These are phyloP conservation scores for Phylloscopus trochilus DNA, from an alignment of 2,113 vertebrate genomes.

Conservation along the genomic window DNA sequence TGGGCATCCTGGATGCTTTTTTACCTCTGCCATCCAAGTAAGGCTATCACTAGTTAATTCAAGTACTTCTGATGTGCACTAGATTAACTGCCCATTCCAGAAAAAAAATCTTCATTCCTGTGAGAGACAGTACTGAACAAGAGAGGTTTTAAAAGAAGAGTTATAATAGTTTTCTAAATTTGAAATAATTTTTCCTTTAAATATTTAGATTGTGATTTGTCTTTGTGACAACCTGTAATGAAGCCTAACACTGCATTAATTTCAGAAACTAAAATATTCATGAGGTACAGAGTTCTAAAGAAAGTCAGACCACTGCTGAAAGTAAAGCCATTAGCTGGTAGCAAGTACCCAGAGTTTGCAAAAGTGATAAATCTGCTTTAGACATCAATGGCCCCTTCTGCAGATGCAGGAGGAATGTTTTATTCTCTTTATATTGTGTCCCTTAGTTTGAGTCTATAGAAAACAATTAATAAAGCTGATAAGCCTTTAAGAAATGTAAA, in stretches of 20 bases:
- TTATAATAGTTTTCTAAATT: background rate
- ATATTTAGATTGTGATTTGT: slow-evolving; percentile 47
- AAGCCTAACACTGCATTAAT: slow-evolving; percentile 10
- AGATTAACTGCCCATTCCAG: background rate
- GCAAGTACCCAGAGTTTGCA: background rate
- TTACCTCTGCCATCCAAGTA: background rate
- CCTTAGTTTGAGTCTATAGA: background rate
- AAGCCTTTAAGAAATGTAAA: background rate
- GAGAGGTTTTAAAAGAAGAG: background rate
- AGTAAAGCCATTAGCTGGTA: background rate
- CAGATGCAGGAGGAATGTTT: background rate
- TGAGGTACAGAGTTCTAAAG: background rate
- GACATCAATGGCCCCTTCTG: background rate
- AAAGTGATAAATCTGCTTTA: slow-evolving; percentile 7
- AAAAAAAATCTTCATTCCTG: background rate
- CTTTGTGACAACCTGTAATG: slow-evolving; percentile 31
- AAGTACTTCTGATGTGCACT: background rate
- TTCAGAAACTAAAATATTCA: slow-evolving; percentile 45
- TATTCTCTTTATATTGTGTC: background rate
- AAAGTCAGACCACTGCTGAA: background rate
- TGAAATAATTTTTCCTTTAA: slow-evolving; percentile 7
- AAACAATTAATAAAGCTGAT: background rate
- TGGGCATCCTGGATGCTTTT: background rate
- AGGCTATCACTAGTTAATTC: background rate
- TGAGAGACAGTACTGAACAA: background rate